Percentiles rank a stretch among this genome's conserved stretches.
Evolutionary conservation across 1,140 invertebrate species (phyloP).

Genomic region (Megathymus violae): DNA sequence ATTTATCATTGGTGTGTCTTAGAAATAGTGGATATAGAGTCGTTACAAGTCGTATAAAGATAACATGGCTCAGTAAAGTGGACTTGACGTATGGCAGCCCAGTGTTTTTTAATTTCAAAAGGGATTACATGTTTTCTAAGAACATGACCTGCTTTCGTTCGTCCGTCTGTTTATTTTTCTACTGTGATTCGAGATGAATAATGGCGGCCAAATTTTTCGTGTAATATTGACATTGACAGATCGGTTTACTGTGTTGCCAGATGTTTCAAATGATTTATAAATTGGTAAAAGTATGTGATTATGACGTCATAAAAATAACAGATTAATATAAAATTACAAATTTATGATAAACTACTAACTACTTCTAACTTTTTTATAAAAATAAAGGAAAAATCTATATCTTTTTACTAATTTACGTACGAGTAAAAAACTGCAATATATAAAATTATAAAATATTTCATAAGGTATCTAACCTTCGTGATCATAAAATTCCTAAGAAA

Average conservation of each 20-base stretch:
- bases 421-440: background rate
- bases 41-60: constrained; percentile 35
- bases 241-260: constrained; percentile 15
- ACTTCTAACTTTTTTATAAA: background rate
- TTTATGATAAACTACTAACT: no score
- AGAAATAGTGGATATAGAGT: constrained; percentile 28
- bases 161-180: constrained; percentile 32
- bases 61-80: constrained; percentile 34
- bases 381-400: no score
- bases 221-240: constrained; percentile 31
- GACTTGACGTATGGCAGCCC: constrained; percentile 22
- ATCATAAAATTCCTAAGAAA: background rate
- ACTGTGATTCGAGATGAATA: constrained; percentile 24
- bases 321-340: no score
- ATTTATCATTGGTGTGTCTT: constrained; percentile 42
- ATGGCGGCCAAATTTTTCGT: constrained; percentile 29
- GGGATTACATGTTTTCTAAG: constrained; percentile 35
- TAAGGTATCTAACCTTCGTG: background rate
- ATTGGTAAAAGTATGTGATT: background rate
- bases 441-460: background rate
- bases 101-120: constrained; percentile 33
- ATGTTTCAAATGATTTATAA: background rate
- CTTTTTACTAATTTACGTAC: background rate
- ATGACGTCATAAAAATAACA: background rate
- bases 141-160: constrained; percentile 35